These are phyloP conservation scores for Lepus europaeus DNA, from an alignment of 2,113 vertebrate genomes.

Conservation along the genomic window DNA sequence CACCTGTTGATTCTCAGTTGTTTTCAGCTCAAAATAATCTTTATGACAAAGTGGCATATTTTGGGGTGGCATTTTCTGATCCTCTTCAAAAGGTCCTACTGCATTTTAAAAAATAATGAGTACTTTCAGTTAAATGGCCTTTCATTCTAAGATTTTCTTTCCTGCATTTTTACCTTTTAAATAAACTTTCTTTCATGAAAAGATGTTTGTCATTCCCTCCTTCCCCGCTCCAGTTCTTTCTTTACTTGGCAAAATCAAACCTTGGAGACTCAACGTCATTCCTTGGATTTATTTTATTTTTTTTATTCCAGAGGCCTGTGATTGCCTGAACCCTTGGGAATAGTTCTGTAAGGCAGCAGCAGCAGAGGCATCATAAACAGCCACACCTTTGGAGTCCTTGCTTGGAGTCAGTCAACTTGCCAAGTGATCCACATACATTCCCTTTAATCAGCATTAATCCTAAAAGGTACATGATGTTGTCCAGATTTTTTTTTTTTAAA, in stretches of 20 bases:
- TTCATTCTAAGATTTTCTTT: slow-evolving; percentile 35
- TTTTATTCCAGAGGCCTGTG: neutral
- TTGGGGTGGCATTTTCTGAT: neutral
- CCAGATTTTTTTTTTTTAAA: no score
- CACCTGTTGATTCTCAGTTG: neutral
- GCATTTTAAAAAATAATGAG: neutral
- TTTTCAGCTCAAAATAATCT: slow-evolving; percentile 16
- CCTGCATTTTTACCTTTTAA: slow-evolving; percentile 43
- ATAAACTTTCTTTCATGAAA: neutral
- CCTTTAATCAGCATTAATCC: neutral
- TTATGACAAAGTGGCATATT: neutral
- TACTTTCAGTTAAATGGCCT: neutral
- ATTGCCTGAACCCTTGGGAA: neutral
- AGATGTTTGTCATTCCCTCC: neutral
- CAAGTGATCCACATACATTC: neutral
- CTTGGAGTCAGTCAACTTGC: neutral
- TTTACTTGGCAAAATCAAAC: slow-evolving; percentile 47
- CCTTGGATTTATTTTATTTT: neutral
- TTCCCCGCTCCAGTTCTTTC: neutral
- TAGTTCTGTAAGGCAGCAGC: neutral
- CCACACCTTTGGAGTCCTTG: neutral
- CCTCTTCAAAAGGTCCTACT: neutral
- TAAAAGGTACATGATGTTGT: neutral
- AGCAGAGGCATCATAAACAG: neutral
- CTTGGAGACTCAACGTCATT: neutral